Evolutionary conservation across 1,140 invertebrate genomes (phyloP).

Genomic region (Temnothorax nylanderi): DNA sequence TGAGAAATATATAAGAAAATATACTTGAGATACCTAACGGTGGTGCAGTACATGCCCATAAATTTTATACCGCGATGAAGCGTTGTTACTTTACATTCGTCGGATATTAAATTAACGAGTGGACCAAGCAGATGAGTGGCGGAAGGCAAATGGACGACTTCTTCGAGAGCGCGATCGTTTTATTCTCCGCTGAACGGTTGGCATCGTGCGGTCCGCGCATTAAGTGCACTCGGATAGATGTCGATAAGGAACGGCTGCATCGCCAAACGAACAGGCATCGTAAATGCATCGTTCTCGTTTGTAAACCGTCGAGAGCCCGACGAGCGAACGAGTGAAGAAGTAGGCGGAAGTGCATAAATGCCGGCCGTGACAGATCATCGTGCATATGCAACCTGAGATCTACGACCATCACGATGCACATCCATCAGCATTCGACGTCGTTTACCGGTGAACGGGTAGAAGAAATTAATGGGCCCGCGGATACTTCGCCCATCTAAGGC

Average conservation of each 20-base stretch:
- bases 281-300: constrained; percentile 21
- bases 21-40: not conserved
- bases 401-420: constrained; percentile 3
- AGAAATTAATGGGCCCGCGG: constrained; percentile 32
- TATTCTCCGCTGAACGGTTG: constrained; percentile 5
- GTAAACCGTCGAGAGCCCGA: not conserved
- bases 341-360: constrained; percentile 29
- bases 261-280: not conserved
- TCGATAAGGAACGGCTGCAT: constrained; percentile 5
- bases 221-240: constrained; percentile 2
- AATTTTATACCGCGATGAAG: constrained; percentile 1
- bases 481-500: not conserved
- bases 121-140: not conserved
- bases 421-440: constrained; percentile 32
- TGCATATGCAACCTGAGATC: constrained; percentile 31
- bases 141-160: constrained; percentile 12
- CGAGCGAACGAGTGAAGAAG: not conserved
- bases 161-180: not conserved
- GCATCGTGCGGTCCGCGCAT: not conserved
- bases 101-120: constrained; percentile 15
- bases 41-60: not conserved
- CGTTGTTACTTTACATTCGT: constrained; percentile 13
- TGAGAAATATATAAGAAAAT: not conserved
- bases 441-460: not conserved
- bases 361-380: constrained; percentile 28